Evolutionary conservation across 2,113 vertebrate species (phyloP), one percentile per base, ranked within the genome.

Genomic region (Hyla sarda): DNA sequence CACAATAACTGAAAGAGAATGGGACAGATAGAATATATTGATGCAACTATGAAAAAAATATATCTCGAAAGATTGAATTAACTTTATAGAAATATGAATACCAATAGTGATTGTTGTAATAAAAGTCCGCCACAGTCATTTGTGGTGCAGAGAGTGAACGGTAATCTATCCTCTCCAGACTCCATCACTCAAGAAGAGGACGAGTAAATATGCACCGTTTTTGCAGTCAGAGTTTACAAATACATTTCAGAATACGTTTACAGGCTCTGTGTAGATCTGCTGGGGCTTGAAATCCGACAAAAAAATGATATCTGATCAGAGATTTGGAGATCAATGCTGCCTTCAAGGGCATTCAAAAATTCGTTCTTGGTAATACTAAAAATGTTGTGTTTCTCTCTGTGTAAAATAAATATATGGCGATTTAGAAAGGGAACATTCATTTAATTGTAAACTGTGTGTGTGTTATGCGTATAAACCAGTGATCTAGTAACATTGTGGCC

Each of bases 61-160:
- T 34, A 69, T 69, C 65, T 30, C 34, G 32, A 32, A 6, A 69
- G 65, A 69, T 69, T 69, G 65, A 69, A 69, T 69, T 69, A 69
- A 34, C 65, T 69, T 69, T 69, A 69, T 69, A 30, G 65, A 69
- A 69, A 69, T 69, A 30, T 69, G 65, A 69, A 69, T 69, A 69
- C 65, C 65, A 69, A 69, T 69, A 69, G 65, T 69, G 65, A 69
- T 69, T 67, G 62, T 67, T 67, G 65, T 69, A 69, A 69, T 69
- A 69, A 69, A 67, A 67, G 32, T 67, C 65, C 34, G 65, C 65
- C 65, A 69, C 30, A 34, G 65, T 69, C 65, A 69, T 69, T 69
- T 69, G 65, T 69, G 65, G 65, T 69, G 65, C 30, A 30, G 30
- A 5, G 65, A 69, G 16, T 17, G 65, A 69, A 30, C 34, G 65